These are phyloP conservation scores for Xestia ashworthii DNA, from an alignment of 2,888 invertebrate species.

Conservation along the genomic window DNA sequence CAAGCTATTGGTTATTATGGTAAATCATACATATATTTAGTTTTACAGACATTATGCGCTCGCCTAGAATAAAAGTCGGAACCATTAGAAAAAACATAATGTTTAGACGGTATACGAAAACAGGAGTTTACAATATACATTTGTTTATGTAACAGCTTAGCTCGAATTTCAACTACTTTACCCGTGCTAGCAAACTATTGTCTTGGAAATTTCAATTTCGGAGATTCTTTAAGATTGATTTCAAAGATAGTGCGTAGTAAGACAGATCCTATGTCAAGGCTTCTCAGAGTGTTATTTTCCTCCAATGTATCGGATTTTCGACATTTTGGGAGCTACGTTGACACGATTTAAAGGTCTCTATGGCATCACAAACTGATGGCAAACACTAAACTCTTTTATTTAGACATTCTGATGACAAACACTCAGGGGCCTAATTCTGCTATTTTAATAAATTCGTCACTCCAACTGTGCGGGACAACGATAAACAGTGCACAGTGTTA, in stretches of 20 bases:
- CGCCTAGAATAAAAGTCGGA: background rate
- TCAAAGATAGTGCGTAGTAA: background rate
- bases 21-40: background rate
- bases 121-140: background rate
- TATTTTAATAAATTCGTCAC: no score
- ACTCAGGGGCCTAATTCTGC: no score
- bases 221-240: background rate
- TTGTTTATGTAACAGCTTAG: background rate
- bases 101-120: background rate
- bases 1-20: background rate
- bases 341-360: slow-evolving; percentile 14
- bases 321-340: background rate
- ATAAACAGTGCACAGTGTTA: no score
- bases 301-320: slow-evolving; percentile 16
- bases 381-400: slow-evolving; percentile 2
- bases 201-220: slow-evolving; percentile 2
- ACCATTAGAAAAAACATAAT: background rate
- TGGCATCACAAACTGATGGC: slow-evolving; percentile 3
- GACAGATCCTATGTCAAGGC: slow-evolving; percentile 2
- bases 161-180: slow-evolving; percentile 8
- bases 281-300: background rate
- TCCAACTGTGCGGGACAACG: no score
- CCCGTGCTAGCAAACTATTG: background rate
- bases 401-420: background rate
- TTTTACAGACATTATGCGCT: background rate